Base-by-base conservation (phyloP, 2,113 vertebrate genomes). In the Tringa solitaria region DNA sequence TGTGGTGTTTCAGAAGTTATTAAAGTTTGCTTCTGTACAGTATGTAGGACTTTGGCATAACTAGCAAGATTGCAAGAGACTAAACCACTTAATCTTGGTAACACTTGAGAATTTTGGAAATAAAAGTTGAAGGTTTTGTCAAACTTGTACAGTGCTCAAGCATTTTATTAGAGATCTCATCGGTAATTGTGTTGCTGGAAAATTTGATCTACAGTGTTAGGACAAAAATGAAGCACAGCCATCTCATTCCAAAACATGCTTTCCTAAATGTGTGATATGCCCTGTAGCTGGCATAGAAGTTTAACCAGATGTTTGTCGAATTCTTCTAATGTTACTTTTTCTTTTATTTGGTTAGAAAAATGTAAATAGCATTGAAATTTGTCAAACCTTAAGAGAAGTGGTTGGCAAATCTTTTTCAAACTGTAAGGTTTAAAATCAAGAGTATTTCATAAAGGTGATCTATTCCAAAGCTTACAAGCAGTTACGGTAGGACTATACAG, bases 21-120 rank as follows among this genome's bases (percentile, higher is more conserved):
- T 86, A 50, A 68, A 88, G 59, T 46, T 89, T 96, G 77, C 70
- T 95, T 91, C 77, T 89, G 27, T 96, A 53, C 39, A 82, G 37
- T 81, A 41, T 61, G 18, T 82, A 91, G 87, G 67, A 57, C 67
- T 91, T 79, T 35, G 81, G 21, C 65, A 59, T 95, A 84, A 87
- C 48, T 95, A 75, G 80, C 64, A 84, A 83, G 60, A 50, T 14
- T 89, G 84, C 65, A 48, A 91, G 67, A 60, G 32, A 82, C 73
- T 95, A 79, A 95, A 92, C 45, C 39, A 26, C 67, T 91, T 87
- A 87, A 76, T 73, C 80, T 76, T 79, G 59, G 78, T 87, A 84
- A 46, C 41, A 41, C 2, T 91, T 94, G 67, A 0, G 4, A 77
- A 54, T 84, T 65, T 61, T 0, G 4, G 64, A 81, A 51, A 35